phyloP scores from a whole-genome alignment of 2,797 vertebrate genomes.

The Brachyrhaphis roseni region DNA sequence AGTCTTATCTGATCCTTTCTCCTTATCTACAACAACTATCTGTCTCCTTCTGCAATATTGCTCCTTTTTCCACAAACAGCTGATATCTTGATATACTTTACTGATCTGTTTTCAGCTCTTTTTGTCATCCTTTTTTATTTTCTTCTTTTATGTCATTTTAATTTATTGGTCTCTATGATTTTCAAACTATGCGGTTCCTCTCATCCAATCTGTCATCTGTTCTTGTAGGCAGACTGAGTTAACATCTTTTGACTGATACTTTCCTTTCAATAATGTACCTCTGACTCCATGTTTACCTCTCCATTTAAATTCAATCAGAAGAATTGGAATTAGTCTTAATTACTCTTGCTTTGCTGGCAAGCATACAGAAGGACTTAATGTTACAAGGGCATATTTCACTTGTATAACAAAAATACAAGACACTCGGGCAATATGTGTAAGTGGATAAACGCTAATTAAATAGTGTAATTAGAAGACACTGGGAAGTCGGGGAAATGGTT shows the following conservation, averaged over 20 bases:
- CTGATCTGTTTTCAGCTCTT: slow-evolving; percentile 6
- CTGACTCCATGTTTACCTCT: slow-evolving; percentile 61
- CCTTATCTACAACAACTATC: slow-evolving; percentile 54
- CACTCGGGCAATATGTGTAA: slow-evolving; percentile 63
- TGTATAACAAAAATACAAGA: slow-evolving; percentile 60
- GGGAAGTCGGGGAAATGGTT: slow-evolving; percentile 63
- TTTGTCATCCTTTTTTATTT: slow-evolving; percentile 1
- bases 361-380: slow-evolving; percentile 58
- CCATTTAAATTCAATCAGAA: slow-evolving; percentile 66
- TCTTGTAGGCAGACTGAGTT: not conserved
- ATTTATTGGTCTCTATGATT: slow-evolving; percentile 2
- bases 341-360: slow-evolving; percentile 59
- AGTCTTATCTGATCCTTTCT: slow-evolving; percentile 30
- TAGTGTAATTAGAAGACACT: slow-evolving; percentile 70
- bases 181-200: not conserved
- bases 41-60: slow-evolving; percentile 19
- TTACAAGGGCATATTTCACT: slow-evolving; percentile 64
- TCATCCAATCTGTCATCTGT: not conserved
- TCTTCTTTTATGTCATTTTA: not conserved
- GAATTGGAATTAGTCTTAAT: slow-evolving; percentile 66
- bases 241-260: not conserved
- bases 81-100: slow-evolving; percentile 40
- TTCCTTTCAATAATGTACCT: slow-evolving; percentile 15
- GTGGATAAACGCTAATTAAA: slow-evolving; percentile 75
- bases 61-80: slow-evolving; percentile 22